Base-by-base conservation (phyloP, 2,113 vertebrate species). In the Seriola aureovittata region DNA sequence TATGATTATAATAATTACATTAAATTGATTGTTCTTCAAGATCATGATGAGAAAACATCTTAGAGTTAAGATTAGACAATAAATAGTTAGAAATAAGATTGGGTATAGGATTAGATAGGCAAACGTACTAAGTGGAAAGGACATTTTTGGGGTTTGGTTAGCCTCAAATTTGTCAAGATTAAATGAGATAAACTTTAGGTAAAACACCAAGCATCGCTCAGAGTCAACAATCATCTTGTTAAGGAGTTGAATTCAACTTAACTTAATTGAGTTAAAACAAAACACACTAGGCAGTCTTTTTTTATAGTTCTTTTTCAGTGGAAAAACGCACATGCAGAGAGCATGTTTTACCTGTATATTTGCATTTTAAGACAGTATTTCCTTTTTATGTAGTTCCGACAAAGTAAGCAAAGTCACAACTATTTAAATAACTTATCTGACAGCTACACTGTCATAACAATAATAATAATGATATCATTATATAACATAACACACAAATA, bases 301-400 rank as follows among this genome's bases (percentile, higher is more conserved):
- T n/a, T 42, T 42, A 8, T n/a, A 21, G 9, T 52, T 52, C 3
- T n/a, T 21, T 8, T 21, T 8, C 19, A 9, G 8, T 21, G 50
- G 19, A 8, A 8, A 52, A n/a, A 67, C 60, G 5, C 7, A 34
- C 5, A 50, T 23, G 38, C 7, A 12, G 6, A 64, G 16, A 63
- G 69, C 0, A 62, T 9, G 19, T 17, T 46, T 8, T 48, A 29
- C 42, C 29, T 76, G 23, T 62, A 23, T 68, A 63, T 73, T 81
- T 81, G 19, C 29, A 72, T 11, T 32, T 11, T 19, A 29, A 70
- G 23, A 5, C 55, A 55, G 21, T 17, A 66, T 68, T 73, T 68
- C 12, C 25, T 42, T 44, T 55, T 34, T n/a, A 34, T 50, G 25
- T 57, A 38, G 34, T 40, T 54, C 13, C 36, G 38, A 34, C 1